These are phyloP conservation scores for Dromas ardeola DNA, from an alignment of 2,113 vertebrate genomes.

Conservation along the genomic window DNA sequence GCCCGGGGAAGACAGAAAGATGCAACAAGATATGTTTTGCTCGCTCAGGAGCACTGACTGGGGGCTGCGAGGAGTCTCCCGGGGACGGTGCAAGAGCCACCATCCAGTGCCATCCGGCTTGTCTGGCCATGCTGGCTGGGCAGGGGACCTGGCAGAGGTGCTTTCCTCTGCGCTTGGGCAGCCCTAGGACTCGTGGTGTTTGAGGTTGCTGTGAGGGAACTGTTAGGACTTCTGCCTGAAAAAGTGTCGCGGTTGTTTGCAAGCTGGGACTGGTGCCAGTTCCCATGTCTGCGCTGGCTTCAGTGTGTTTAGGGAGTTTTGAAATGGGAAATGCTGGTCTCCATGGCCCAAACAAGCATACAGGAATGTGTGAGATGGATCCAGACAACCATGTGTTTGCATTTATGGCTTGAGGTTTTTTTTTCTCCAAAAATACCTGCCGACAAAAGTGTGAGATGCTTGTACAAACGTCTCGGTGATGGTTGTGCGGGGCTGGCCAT, in stretches of 20 bases:
- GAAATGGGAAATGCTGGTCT: neutral
- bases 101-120: neutral
- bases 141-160: neutral
- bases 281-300: neutral
- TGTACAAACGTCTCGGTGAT: neutral
- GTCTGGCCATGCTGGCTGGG: neutral
- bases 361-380: neutral
- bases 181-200: no score
- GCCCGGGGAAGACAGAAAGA: neutral
- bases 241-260: neutral
- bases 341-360: neutral
- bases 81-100: neutral
- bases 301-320: neutral
- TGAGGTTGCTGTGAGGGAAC: neutral
- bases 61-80: neutral
- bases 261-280: neutral
- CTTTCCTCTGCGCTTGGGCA: neutral
- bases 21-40: neutral
- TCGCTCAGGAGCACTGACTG: neutral
- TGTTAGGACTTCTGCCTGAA: neutral
- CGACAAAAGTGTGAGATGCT: neutral
- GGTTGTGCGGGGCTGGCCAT: neutral
- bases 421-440: neutral
- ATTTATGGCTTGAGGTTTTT: neutral
- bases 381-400: neutral